Conservation (phyloP, 2,113 vertebrate genomes). For the Megaceryle torquata region DNA sequence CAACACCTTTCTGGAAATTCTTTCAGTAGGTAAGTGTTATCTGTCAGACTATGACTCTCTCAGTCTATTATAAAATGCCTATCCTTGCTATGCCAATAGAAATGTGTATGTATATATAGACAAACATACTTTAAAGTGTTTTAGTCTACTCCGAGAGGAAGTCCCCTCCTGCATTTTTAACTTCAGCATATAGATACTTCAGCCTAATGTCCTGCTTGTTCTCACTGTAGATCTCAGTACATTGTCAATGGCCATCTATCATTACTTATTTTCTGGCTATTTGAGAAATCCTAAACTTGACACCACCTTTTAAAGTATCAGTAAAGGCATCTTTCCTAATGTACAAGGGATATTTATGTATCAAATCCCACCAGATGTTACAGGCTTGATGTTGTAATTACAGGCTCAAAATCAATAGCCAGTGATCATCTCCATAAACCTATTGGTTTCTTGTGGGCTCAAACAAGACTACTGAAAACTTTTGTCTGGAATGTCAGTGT, state of each 20-base stretch:
- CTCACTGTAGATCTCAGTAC: background rate
- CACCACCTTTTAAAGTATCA: background rate
- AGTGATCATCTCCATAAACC: background rate
- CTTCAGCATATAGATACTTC: background rate
- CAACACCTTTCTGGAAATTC: background rate
- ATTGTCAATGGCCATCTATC: background rate
- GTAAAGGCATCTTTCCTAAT: background rate
- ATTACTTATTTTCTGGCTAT: background rate
- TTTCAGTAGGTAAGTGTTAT: background rate
- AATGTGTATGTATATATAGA: background rate
- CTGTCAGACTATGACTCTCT: background rate
- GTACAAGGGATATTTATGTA: too few relatives aligned
- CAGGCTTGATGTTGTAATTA: background rate
- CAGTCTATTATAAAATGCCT: background rate
- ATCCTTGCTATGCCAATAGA: background rate
- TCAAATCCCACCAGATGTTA: accelerated
- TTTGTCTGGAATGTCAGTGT: background rate
- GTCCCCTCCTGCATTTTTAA: background rate
- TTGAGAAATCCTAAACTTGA: background rate
- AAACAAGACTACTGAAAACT: background rate
- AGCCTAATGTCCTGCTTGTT: background rate
- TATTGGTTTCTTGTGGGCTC: background rate
- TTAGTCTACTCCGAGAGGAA: background rate
- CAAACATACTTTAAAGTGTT: background rate
- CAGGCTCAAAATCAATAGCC: background rate